phyloP scores from a whole-genome alignment of 1,140 invertebrate genomes.

The Popillia japonica region DNA sequence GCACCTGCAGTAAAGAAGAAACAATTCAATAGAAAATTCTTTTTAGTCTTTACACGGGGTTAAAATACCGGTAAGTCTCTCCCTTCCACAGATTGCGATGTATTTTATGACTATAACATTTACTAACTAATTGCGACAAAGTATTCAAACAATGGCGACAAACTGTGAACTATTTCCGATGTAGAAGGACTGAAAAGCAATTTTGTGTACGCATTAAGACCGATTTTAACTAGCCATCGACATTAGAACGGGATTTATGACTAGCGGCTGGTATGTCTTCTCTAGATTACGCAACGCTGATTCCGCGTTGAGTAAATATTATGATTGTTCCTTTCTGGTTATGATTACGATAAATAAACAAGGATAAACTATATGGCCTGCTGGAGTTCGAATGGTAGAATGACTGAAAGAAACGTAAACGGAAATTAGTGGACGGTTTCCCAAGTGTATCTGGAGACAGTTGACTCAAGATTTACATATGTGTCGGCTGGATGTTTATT shows the following conservation, averaged over 20 bases:
- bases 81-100: background rate
- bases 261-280: background rate
- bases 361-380: background rate
- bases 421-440: background rate
- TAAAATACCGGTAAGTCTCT: background rate
- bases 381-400: background rate
- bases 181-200: constrained; percentile 1
- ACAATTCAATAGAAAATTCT: background rate
- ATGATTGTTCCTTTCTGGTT: constrained; percentile 13
- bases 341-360: constrained; percentile 12
- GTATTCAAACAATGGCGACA: constrained; percentile 3
- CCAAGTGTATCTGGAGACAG: background rate
- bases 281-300: background rate
- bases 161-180: background rate
- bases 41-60: background rate
- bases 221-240: background rate
- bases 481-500: too few species aligned
- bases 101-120: background rate
- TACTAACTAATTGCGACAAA: background rate
- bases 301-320: constrained; percentile 18
- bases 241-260: constrained; percentile 5
- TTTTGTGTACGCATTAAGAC: background rate
- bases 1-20: background rate
- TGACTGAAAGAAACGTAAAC: background rate
- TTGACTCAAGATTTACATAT: background rate